Conservation (phyloP, 2,888 invertebrate genomes). For the Campoletis raptor region DNA sequence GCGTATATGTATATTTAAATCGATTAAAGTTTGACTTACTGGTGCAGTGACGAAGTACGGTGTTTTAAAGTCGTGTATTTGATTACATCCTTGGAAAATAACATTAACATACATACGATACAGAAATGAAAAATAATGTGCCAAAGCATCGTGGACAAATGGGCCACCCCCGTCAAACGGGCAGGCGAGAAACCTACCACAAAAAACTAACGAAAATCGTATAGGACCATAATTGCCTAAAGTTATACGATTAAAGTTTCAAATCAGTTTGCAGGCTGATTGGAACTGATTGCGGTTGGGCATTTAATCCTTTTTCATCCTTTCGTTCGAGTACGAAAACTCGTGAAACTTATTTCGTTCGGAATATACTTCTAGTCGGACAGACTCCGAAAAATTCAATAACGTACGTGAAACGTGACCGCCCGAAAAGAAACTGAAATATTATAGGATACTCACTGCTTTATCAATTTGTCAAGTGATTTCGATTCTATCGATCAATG, state of each 20-base stretch:
- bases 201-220: conserved; percentile 29
- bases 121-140: neutral
- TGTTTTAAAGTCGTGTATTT: neutral
- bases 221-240: conserved; percentile 31
- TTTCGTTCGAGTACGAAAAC: neutral
- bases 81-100: neutral
- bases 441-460: neutral
- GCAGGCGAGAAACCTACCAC: conserved; percentile 5
- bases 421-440: neutral
- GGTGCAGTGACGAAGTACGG: neutral
- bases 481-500: conserved; percentile 6
- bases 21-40: conserved; percentile 1
- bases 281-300: neutral
- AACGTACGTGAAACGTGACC: neutral
- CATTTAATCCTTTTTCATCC: neutral
- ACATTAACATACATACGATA: neutral
- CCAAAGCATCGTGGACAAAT: conserved; percentile 35
- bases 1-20: neutral
- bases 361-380: neutral
- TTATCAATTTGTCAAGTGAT: neutral
- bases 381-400: neutral
- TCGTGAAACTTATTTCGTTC: neutral
- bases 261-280: neutral
- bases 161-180: conserved; percentile 12
- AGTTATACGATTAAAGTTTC: conserved; percentile 51